Evolutionary conservation across 2,113 vertebrate species (phyloP).

Genomic region (Lepisosteus oculatus): DNA sequence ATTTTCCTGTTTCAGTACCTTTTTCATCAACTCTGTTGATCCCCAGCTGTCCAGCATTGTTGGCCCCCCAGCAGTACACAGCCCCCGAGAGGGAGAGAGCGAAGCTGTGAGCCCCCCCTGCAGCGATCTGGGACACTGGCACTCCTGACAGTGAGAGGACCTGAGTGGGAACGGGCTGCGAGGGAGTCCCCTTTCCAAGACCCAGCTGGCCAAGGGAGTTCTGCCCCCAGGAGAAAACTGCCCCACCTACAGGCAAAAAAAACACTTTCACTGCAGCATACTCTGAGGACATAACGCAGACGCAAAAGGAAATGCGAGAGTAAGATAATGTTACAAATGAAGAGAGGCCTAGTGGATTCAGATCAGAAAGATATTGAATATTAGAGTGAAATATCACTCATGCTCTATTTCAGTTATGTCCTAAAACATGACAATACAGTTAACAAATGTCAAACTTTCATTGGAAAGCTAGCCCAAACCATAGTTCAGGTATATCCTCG

Average conservation of each 20-base stretch:
- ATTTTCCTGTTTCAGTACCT: slow-evolving; percentile 57
- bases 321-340: too few species aligned
- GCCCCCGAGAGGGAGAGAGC: slow-evolving; percentile 80
- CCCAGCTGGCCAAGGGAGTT: slow-evolving; percentile 80
- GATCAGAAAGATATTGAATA: background rate
- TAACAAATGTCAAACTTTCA: too few species aligned
- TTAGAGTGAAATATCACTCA: background rate
- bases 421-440: too few species aligned
- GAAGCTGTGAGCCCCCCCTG: slow-evolving; percentile 83
- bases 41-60: slow-evolving; percentile 87
- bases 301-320: too few species aligned
- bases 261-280: background rate
- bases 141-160: slow-evolving; percentile 78
- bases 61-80: slow-evolving; percentile 92
- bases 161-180: slow-evolving; percentile 59
- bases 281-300: too few species aligned
- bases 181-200: slow-evolving; percentile 68
- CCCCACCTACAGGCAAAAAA: slow-evolving; percentile 56
- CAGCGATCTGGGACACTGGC: slow-evolving; percentile 81
- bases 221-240: slow-evolving; percentile 78
- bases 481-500: too few species aligned
- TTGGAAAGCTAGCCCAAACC: too few species aligned
- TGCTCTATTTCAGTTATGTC: too few species aligned
- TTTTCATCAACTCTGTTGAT: slow-evolving; percentile 81
- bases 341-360: too few species aligned